Evolutionary conservation across 2,797 vertebrate genomes (phyloP), one percentile per base, ranked within the genome.

Genomic region (Fundulus diaphanus): DNA sequence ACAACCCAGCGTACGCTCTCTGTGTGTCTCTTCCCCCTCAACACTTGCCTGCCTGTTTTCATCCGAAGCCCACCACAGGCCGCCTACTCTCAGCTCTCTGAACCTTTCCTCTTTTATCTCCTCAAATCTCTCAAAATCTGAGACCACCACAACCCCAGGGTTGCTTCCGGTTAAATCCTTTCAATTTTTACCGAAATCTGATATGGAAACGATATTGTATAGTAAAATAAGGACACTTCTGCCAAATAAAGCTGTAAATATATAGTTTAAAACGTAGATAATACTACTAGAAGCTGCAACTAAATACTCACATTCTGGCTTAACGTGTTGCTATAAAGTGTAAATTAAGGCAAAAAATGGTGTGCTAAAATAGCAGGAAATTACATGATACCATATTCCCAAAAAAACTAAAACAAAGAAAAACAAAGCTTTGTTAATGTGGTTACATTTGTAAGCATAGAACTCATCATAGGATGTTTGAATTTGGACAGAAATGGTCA

Each of bases 121-220:
- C 69, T 81, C 68, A 81, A 93, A 89, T 90, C 87, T 90, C 81
- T 89, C 57, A 18, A 86, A 93, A 94, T 94, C 94, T 91, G 88
- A 92, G 93, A 94, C 94, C 93, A 94, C 94, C 93, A 87, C 92
- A 93, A 93, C 87, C 87, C 90, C 85, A 83, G 59, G 57, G 37
- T 44, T 44, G 76, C 80, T 88, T 89, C 84, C 84, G 86, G 81
- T 12, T 56, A 49, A 79, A 54, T 44, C 2, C 46, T 52, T 79
- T 83, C 22, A 74, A 52, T 76, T 29, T 70, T 74, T 65, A 63
- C 54, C 63, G 52, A 15, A 73, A 68, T 63, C 48, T 74, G 31
- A 70, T 63, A 44, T n/a, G 65, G 37, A 66, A 66, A 7, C 63
- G 16, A 40, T 15, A 49, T 44, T 31, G 37, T 16, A 49, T 5